Evolutionary conservation across 2,113 vertebrate species (phyloP).

Genomic region (Notarius quadriscutis): DNA sequence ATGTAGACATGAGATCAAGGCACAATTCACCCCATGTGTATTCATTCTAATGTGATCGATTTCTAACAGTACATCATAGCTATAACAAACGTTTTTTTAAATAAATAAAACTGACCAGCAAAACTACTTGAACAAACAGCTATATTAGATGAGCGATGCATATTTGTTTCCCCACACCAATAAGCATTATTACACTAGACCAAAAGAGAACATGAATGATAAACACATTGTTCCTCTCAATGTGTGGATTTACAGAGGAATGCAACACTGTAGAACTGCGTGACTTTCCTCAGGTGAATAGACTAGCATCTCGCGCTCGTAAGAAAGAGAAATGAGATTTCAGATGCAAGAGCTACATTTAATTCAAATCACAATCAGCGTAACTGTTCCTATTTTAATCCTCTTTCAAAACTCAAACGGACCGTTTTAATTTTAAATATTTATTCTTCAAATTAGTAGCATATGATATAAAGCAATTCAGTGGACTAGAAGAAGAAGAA

Average conservation of each 20-base stretch:
- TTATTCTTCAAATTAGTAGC: background rate
- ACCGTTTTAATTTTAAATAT: background rate
- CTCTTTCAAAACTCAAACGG: background rate
- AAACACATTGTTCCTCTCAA: background rate
- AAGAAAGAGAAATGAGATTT: background rate
- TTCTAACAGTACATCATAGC: background rate
- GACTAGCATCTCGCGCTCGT: background rate
- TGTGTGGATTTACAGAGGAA: background rate
- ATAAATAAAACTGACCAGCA: background rate
- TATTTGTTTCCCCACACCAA: too few relatives aligned
- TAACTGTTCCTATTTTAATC: background rate
- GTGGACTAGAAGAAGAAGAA: background rate
- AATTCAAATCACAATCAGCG: background rate
- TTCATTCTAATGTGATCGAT: background rate
- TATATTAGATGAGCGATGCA: background rate
- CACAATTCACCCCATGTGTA: background rate
- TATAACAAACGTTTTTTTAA: background rate
- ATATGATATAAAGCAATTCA: background rate
- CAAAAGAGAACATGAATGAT: background rate
- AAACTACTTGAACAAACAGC: background rate
- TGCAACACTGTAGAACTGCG: background rate
- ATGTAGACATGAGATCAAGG: constrained; percentile 10
- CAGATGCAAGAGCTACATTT: background rate
- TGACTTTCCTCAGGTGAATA: background rate
- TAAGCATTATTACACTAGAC: background rate